Conservation (phyloP, 2,113 vertebrate genomes). For the Lota lota region DNA sequence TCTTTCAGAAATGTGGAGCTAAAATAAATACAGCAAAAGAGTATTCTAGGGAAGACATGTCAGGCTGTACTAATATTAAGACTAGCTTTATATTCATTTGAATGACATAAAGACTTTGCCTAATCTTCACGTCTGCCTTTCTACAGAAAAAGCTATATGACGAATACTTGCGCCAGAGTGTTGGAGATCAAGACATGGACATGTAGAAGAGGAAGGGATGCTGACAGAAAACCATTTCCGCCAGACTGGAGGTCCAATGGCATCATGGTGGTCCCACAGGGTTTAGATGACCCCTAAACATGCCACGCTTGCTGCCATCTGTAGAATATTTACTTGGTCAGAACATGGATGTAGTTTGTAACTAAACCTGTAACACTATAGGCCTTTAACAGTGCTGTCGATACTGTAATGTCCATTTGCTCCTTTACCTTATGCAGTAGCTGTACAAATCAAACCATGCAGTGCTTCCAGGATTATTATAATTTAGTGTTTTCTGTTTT, state of each 20-base stretch:
- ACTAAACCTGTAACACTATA: not conserved
- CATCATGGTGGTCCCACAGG: not conserved
- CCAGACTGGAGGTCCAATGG: not conserved
- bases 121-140: not conserved
- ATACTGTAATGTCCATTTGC: constrained; percentile 27
- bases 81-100: no score
- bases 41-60: not conserved
- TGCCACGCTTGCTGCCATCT: not conserved
- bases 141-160: constrained; percentile 78
- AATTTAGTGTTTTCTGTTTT: no score
- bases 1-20: no score
- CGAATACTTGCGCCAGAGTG: constrained; percentile 81
- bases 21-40: not conserved
- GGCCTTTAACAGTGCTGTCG: constrained; percentile 8
- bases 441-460: constrained; percentile 3
- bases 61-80: no score
- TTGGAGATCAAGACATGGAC: constrained; percentile 79
- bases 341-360: not conserved
- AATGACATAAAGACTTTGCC: no score
- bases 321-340: not conserved
- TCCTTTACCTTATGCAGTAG: constrained; percentile 20
- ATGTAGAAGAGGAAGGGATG: constrained; percentile 26
- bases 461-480: constrained; percentile 14
- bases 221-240: no score
- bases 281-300: constrained; percentile 16